Evolutionary conservation across 2,797 vertebrate species (phyloP).

Genomic region (Pangasius sanitwongsei): DNA sequence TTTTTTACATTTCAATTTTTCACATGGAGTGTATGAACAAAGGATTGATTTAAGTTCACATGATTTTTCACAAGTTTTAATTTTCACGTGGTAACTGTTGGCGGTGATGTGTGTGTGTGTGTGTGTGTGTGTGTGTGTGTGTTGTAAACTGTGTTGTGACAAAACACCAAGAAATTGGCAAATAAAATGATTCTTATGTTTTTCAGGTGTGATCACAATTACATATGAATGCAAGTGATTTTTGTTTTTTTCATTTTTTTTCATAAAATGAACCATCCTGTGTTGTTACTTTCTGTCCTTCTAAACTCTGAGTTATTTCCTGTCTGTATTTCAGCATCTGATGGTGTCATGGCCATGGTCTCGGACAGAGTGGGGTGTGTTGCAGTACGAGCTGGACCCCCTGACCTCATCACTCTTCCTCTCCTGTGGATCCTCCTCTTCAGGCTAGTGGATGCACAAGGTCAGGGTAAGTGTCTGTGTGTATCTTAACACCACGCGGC

Average conservation of each 20-base stretch:
- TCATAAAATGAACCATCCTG: background rate
- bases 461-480: conserved; percentile 69
- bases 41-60: background rate
- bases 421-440: conserved; percentile 58
- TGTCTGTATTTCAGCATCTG: conserved; percentile 56
- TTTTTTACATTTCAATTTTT: background rate
- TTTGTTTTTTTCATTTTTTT: background rate
- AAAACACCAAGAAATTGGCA: background rate
- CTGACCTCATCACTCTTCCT: conserved; percentile 52
- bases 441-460: conserved; percentile 57
- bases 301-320: background rate
- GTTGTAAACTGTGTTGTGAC: background rate
- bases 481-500: conserved; percentile 16
- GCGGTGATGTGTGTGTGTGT: background rate
- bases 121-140: background rate
- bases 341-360: conserved; percentile 62
- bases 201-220: background rate
- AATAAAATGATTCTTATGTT: background rate
- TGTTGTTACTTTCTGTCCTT: background rate
- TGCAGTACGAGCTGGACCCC: conserved; percentile 32
- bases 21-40: background rate
- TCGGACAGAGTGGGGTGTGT: conserved; percentile 42
- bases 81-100: background rate
- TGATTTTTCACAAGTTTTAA: background rate
- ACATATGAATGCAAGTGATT: background rate